Evolutionary conservation across 2,113 vertebrate species (phyloP).

Genomic region (Gallinago undulata): DNA sequence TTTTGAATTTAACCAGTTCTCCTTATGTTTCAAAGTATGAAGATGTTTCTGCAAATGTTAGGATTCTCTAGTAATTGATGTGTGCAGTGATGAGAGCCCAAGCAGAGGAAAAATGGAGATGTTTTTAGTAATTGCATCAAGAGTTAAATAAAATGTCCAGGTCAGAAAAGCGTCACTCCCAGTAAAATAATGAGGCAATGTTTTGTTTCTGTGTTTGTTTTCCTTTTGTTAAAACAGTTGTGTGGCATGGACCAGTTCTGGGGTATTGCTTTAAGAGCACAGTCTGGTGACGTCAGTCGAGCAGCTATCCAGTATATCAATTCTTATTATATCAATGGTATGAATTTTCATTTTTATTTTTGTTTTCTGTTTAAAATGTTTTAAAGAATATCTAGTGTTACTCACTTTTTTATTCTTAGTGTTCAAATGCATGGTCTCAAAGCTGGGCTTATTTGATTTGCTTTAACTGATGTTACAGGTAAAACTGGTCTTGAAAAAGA

Average conservation of each 20-base stretch:
- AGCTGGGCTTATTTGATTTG: not conserved
- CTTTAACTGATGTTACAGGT: slow-evolving; percentile 73
- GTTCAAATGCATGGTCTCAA: not conserved
- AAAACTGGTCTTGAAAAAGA: slow-evolving; percentile 98
- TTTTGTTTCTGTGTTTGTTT: slow-evolving; percentile 6
- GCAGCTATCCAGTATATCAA: slow-evolving; percentile 99
- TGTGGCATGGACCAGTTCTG: slow-evolving; percentile 99
- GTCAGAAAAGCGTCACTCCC: not conserved
- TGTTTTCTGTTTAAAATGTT: not conserved
- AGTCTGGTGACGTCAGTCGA: slow-evolving; percentile 95
- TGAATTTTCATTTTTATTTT: slow-evolving; percentile 17
- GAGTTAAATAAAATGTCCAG: not conserved
- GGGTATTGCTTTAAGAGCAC: slow-evolving; percentile 96
- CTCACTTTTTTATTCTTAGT: not conserved
- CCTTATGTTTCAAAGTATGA: not conserved
- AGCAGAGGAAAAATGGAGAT: not conserved
- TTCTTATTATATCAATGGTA: slow-evolving; percentile 99
- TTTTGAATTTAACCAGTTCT: not conserved
- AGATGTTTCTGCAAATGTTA: not conserved
- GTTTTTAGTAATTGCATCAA: not conserved
- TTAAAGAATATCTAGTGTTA: not conserved
- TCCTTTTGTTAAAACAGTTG: slow-evolving; percentile 72
- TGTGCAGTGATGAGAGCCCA: not conserved
- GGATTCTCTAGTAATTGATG: not conserved
- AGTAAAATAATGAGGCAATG: not conserved